These are phyloP conservation scores for Ecliptopera silaceata DNA, from an alignment of 2,888 invertebrate species.

Conservation along the genomic window DNA sequence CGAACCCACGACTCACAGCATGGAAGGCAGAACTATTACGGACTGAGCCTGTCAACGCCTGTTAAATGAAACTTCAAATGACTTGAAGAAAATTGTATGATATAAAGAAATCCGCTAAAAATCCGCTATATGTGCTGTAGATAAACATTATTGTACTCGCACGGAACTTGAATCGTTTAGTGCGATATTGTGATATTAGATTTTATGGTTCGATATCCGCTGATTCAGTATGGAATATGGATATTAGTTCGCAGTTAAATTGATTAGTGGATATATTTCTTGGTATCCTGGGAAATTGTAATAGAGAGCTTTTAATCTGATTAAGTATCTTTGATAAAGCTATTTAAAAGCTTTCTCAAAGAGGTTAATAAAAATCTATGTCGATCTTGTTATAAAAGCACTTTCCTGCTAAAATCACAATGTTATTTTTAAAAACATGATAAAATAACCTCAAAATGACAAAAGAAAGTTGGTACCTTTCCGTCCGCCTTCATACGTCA, in stretches of 20 bases:
- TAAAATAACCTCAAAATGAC: not conserved
- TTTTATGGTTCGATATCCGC: constrained; percentile 12
- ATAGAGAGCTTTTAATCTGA: too few relatives aligned
- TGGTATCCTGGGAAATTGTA: not conserved
- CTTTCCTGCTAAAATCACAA: too few relatives aligned
- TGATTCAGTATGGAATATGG: constrained; percentile 10
- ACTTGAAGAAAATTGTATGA: too few relatives aligned
- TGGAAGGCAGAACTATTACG: too few relatives aligned
- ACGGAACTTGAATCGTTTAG: constrained; percentile 9
- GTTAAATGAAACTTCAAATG: too few relatives aligned
- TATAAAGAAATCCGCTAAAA: not conserved
- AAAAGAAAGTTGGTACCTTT: constrained; percentile 29
- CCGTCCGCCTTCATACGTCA: constrained; percentile 40
- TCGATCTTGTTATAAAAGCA: too few relatives aligned
- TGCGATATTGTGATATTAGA: constrained; percentile 10
- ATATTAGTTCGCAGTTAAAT: constrained; percentile 15
- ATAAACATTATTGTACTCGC: constrained; percentile 2
- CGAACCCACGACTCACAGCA: too few relatives aligned
- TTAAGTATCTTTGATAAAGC: too few relatives aligned
- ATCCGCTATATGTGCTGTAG: not conserved
- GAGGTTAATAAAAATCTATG: not conserved
- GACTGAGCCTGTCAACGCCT: too few relatives aligned
- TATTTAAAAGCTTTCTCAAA: not conserved
- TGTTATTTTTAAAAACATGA: too few relatives aligned
- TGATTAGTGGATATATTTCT: constrained; percentile 12